Percentiles rank a stretch among this genome's conserved stretches.
These are phyloP conservation scores for Piprites chloris DNA, from an alignment of 2,113 vertebrate genomes.

Conservation along the genomic window DNA sequence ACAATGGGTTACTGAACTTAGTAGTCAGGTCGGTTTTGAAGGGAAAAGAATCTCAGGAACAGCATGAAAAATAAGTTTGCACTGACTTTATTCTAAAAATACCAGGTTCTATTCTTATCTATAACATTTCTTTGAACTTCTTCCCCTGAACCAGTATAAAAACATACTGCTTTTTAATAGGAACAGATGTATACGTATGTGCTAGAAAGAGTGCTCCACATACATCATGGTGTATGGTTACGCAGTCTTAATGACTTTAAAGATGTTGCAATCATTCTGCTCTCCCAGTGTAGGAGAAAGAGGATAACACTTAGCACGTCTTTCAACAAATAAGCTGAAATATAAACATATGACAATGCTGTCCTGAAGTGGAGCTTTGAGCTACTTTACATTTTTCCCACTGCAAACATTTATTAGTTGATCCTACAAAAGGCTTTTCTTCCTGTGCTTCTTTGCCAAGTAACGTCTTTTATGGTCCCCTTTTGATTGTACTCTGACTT, in stretches of 20 bases:
- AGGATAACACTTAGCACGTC: background rate
- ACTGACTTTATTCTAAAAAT: background rate
- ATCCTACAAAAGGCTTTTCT: background rate
- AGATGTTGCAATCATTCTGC: accelerated
- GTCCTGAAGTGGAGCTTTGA: background rate
- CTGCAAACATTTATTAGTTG: background rate
- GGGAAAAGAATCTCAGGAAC: background rate
- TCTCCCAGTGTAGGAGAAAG: background rate
- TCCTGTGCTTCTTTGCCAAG: background rate
- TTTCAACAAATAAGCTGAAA: background rate
- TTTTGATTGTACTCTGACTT: background rate
- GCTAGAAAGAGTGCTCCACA: background rate
- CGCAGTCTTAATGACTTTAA: background rate
- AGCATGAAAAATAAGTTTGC: background rate
- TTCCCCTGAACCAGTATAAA: background rate
- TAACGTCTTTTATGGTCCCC: accelerated
- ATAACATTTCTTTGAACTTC: background rate
- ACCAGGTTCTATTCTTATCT: background rate
- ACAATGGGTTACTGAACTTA: background rate
- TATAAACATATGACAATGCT: background rate
- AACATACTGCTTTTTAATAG: background rate
- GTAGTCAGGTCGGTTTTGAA: background rate
- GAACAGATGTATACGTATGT: accelerated
- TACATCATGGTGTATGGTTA: background rate
- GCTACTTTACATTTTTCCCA: background rate